These are phyloP conservation scores for Phenganax marumi DNA, from an alignment of 92 coral and sea anemone species.

Conservation along the genomic window DNA sequence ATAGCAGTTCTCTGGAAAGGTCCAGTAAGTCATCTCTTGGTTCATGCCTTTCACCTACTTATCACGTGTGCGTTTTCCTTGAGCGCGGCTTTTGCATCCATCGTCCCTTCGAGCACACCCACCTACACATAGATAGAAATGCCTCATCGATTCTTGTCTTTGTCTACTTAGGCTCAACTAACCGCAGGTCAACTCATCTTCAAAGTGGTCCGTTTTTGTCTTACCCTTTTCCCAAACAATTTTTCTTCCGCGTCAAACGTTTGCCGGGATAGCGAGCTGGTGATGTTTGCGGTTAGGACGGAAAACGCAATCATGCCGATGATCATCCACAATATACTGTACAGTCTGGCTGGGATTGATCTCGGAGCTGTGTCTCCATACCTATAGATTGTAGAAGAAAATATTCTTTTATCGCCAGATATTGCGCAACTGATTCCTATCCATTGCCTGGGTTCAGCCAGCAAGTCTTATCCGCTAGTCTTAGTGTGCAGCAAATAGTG, in stretches of 20 bases:
- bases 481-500: too few relatives aligned
- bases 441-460: not conserved
- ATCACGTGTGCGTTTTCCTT: constrained; percentile 29
- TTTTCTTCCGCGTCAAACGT: constrained; percentile 72
- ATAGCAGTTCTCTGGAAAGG: too few relatives aligned
- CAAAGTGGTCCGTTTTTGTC: constrained; percentile 37
- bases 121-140: constrained; percentile 31
- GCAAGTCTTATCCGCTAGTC: too few relatives aligned
- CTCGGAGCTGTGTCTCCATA: constrained; percentile 95
- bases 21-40: not conserved
- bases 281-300: constrained; percentile 91
- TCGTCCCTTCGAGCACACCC: constrained; percentile 50
- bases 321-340: constrained; percentile 91
- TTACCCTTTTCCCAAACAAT: constrained; percentile 76
- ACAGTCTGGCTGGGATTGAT: constrained; percentile 86
- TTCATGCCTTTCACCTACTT: not conserved
- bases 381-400: constrained; percentile 40
- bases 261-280: constrained; percentile 86
- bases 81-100: constrained; percentile 47
- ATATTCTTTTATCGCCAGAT: not conserved
- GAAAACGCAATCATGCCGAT: constrained; percentile 96
- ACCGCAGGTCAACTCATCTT: not conserved
- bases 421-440: not conserved
- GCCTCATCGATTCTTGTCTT: too few relatives aligned
- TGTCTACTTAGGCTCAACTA: too few relatives aligned